Evolutionary conservation across 2,888 invertebrate genomes (phyloP), one percentile per base, ranked within the genome.

Genomic region (Scaptomyza cyrtandrae): DNA sequence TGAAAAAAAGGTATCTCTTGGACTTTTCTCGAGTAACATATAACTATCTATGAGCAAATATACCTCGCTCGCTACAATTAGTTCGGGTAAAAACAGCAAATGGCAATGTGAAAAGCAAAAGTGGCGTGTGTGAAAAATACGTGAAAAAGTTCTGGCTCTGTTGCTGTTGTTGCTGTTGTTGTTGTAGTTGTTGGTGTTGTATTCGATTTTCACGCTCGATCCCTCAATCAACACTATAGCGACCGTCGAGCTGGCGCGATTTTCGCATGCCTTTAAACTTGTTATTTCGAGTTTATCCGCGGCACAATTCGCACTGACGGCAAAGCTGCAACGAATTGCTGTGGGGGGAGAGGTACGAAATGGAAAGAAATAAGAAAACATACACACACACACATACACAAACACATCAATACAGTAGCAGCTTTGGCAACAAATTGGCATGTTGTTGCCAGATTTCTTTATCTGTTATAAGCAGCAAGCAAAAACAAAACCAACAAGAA

Each of bases 361-460:
- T 24, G 24, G 33, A 27, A n/a, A 14, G 24, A 43, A 14, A 24
- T 29, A n/a, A n/a, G n/a, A n/a, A n/a, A n/a, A n/a, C n/a, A n/a
- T n/a, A n/a, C n/a, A n/a, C n/a, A n/a, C n/a, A n/a, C n/a, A 3
- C 24, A 24, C 24, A 24, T 2, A 24, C 24, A 24, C 24, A 24
- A 1, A 24, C 11, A 43, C 16, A 19, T 31, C 48, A 39, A 53
- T 39, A 48, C 59, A 82, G 64, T 74, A 80, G 75, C 62, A 72
- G 75, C 76, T 83, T 88, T 84, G 88, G 73, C 84, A 88, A 72
- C 75, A 73, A 70, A 77, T 80, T 80, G 65, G 65, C 53, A 43
- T 84, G 83, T 78, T 80, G 84, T 80, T 83, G 78, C 83, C 84
- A 88, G 83, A 86, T 88, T 88, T 88, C 77, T 82, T 83, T 88